A percentile compares a stretch with the other conserved stretches of the same genome.
Evolutionary conservation across 2,113 vertebrate genomes (phyloP).

Genomic region (Azemiops feae): DNA sequence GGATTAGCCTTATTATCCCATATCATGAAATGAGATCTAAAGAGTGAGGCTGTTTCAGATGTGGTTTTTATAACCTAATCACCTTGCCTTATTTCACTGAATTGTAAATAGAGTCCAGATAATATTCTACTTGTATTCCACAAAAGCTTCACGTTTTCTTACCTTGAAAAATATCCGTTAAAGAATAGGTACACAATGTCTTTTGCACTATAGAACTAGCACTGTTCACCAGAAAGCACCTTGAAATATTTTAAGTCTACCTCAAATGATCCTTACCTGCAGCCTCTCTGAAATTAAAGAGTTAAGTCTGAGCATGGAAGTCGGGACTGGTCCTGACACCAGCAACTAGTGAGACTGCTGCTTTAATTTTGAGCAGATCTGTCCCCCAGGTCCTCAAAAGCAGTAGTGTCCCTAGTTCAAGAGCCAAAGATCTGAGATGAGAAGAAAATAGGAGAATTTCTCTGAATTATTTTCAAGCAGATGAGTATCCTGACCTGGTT

Average conservation of each 20-base stretch:
- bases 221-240: neutral
- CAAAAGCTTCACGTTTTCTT: neutral
- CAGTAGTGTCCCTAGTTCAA: neutral
- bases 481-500: neutral
- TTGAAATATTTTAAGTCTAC: neutral
- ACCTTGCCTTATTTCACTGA: neutral
- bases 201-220: neutral
- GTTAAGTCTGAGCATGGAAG: neutral
- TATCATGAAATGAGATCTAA: neutral
- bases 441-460: neutral
- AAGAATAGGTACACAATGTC: neutral
- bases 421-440: neutral
- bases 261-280: neutral
- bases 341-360: neutral
- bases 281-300: neutral
- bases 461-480: neutral
- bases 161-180: neutral
- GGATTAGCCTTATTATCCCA: neutral
- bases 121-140: neutral
- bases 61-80: neutral
- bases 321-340: neutral
- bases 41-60: neutral
- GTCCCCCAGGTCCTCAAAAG: neutral
- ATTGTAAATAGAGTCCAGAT: neutral
- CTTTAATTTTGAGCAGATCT: neutral